Evolutionary conservation across 2,888 invertebrate genomes (phyloP).

Genomic region (Euphydryas editha): DNA sequence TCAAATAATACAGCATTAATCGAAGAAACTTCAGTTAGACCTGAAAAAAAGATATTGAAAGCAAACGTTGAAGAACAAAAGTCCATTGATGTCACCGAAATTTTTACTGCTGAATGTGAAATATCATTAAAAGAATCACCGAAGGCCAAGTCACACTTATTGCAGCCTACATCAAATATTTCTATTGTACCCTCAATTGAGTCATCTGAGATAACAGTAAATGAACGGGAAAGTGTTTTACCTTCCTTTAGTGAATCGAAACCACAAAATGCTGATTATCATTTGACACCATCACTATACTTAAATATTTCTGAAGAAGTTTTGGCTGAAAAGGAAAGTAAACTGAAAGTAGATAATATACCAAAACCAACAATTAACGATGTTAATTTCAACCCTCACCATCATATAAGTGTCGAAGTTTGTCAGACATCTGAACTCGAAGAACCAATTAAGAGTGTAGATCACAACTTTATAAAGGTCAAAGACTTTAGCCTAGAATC

Average conservation of each 20-base stretch:
- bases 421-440: conserved; percentile 56
- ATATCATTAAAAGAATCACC: conserved; percentile 42
- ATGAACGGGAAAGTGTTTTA: conserved; percentile 57
- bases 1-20: conserved; percentile 54
- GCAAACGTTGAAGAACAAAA: conserved; percentile 53
- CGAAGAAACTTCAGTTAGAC: conserved; percentile 63
- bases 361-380: conserved; percentile 48
- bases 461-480: conserved; percentile 44
- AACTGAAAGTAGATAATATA: conserved; percentile 45
- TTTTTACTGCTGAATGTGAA: conserved; percentile 59
- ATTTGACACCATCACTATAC: conserved; percentile 70
- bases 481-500: conserved; percentile 52
- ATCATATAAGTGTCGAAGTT: conserved; percentile 59
- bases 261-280: conserved; percentile 64
- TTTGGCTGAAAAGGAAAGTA: conserved; percentile 58
- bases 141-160: conserved; percentile 51
- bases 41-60: conserved; percentile 45
- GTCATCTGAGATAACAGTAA: conserved; percentile 57
- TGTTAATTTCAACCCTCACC: conserved; percentile 51
- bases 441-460: conserved; percentile 45
- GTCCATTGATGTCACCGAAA: conserved; percentile 62
- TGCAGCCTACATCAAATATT: conserved; percentile 62
- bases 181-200: conserved; percentile 51
- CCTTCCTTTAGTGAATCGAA: conserved; percentile 48
- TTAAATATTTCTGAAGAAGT: conserved; percentile 57